Base-by-base conservation (phyloP, 2,888 invertebrate species). In the Lobophora halterata region DNA sequence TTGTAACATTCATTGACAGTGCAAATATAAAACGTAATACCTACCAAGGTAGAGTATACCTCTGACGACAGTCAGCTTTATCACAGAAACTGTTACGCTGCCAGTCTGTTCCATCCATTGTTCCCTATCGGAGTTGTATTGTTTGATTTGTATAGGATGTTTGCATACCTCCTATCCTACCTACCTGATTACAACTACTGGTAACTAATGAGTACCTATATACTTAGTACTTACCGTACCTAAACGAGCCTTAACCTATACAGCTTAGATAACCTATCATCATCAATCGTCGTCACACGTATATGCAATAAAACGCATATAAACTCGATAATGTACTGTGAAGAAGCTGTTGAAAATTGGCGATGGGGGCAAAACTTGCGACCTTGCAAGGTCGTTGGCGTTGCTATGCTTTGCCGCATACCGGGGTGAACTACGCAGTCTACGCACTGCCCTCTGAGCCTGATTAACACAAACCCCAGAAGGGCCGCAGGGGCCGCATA, bases 321-420 rank as follows among this genome's bases (percentile, higher is more conserved):
- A 52, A 62, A 63, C 49, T 52, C 48, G 48, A 56, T 57, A 52
- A 41, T 47, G 47, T 58, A 56, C 52, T 46, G 47, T 55, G 48
- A 55, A 61, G 51, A 58, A 57, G 53, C 51, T 40, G 31, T 43
- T 55, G 47, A 51, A 55, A 60, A 55, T 60, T 51, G 30, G 54
- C 27, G 49, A 48, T 52, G 55, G 53, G 55, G 58, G 48, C 47
- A 44, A 56, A 50, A 61, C 49, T 46, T 52, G 42, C 61, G 76
- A 73, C 81, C 81, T 80, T 72, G 65, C 68, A 70, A 76, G 79
- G 79, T 75, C 72, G 67, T 60, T 65, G 64, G 57, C 65, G 64
- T 56, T 61, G 53, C 53, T 58, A 21, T 49, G 23, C 6, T 36
- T 27, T 52, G 49, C 55, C 47, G 58, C 55, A 56, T 40, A 52